Percentiles rank a stretch among this genome's conserved stretches.
phyloP scores from a whole-genome alignment of 53 echinoderm and acorn worm species.

The Crossaster papposus region DNA sequence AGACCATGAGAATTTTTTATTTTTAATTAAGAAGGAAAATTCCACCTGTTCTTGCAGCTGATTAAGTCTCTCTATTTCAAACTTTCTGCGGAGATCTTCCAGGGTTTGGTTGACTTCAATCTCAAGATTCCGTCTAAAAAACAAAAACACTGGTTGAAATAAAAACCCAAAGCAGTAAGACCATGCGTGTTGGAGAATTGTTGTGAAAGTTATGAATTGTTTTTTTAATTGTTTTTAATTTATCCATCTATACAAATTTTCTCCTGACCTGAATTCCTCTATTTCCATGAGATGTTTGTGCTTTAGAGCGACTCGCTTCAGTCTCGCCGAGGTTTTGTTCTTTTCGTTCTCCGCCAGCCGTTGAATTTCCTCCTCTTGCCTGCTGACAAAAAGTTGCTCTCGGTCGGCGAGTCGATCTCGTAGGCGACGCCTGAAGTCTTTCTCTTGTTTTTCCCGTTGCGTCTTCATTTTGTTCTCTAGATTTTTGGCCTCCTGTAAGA shows the following conservation, averaged over 20 bases:
- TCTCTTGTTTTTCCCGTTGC: conserved; percentile 81
- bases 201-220: too few species aligned
- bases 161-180: too few species aligned
- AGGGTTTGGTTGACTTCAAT: conserved; percentile 84
- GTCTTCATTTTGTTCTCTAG: conserved; percentile 81
- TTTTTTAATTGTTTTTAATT: not conserved
- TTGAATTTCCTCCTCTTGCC: conserved; percentile 75
- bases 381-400: conserved; percentile 68
- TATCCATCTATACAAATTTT: too few species aligned
- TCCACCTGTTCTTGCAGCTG: conserved; percentile 88
- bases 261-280: conserved; percentile 87
- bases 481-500: conserved; percentile 67
- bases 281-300: conserved; percentile 92
- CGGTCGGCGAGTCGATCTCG: conserved; percentile 78
- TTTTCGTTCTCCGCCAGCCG: conserved; percentile 60
- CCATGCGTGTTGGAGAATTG: too few species aligned
- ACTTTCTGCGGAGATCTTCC: conserved; percentile 82
- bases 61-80: conserved; percentile 70
- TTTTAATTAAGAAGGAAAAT: not conserved
- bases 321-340: conserved; percentile 74
- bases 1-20: too few species aligned
- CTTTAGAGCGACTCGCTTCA: conserved; percentile 84
- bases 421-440: conserved; percentile 76
- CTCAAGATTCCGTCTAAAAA: conserved; percentile 78
- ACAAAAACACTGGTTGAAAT: not conserved